Base-by-base conservation (phyloP, 37 sponge, comb jelly and placozoan species). In the Mnemiopsis leidyi region DNA sequence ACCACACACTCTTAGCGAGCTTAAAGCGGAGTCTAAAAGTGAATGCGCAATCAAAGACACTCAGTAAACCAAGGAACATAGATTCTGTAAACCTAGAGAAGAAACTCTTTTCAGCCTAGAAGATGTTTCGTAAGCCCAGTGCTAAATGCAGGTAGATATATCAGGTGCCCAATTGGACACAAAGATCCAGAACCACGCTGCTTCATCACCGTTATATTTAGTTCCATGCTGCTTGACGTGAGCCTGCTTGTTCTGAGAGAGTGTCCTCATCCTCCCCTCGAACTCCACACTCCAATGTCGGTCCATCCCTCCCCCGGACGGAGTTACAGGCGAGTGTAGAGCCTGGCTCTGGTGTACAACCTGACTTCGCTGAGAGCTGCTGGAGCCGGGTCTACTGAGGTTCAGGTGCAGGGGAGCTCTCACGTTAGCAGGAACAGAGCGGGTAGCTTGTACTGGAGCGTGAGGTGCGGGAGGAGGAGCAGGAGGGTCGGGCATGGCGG, bases 231-330 rank as follows among this genome's bases (percentile, higher is more conserved):
- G 82, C 32, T 79, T 33, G 3, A 36, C 36, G 31, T 20, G 21
- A 79, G 36, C 36, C 21, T 23, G 82, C 32, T 79, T 79, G 82
- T 79, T 79, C 82, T 79, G 82, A 0, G 82, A 79, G 36, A 79
- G 36, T 29, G 82, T 79, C 82, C 36, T 79, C 36, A 79, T 23
- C 36, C 36, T 79, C 9, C 82, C 82, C 82, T 79, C 82, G 31
- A 79, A 36, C 20, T 79, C 38, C 34, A 16, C 21, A 35, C 82
- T 30, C 82, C 82, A 79, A 13, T 18, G 23, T 36, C 20, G 7
- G 36, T 79, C 82, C 73, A 28, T 69, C n/a, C 73, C 73, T 23
- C 23, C 73, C 9, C 2, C 9, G 29, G 73, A 69, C 24, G 29
- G 73, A 25, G 73, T 21, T 23, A 13, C 61, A 48, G 61, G 61